These are phyloP conservation scores for Neostethus bicornis DNA, from an alignment of 2,797 vertebrate genomes.

Conservation along the genomic window DNA sequence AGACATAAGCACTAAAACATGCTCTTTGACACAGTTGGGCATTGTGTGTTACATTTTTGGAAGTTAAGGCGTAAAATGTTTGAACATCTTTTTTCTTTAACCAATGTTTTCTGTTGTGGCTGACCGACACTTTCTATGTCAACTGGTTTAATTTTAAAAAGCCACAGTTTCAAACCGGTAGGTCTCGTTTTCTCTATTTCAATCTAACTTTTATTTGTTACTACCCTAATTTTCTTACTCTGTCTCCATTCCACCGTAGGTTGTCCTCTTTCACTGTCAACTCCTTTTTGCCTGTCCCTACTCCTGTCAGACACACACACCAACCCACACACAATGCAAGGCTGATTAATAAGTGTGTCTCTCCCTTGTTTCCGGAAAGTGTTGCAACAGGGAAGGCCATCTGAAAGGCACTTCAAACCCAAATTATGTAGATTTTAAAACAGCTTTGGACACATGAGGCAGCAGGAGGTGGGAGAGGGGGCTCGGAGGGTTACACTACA, in stretches of 20 bases:
- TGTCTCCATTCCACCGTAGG: background rate
- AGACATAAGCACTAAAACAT: background rate
- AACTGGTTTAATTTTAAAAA: slow-evolving; percentile 23
- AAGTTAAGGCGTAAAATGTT: background rate
- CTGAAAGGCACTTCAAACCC: slow-evolving; percentile 80
- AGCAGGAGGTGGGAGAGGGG: slow-evolving; percentile 47
- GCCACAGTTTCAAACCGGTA: slow-evolving; percentile 10
- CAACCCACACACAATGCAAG: slow-evolving; percentile 48
- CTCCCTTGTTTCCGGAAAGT: slow-evolving; percentile 69
- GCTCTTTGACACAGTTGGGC: slow-evolving; percentile 1
- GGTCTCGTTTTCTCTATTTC: slow-evolving; percentile 5
- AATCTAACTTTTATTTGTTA: background rate
- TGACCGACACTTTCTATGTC: slow-evolving; percentile 23
- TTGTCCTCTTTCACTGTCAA: slow-evolving; percentile 16
- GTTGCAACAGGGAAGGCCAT: slow-evolving; percentile 75
- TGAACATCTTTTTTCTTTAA: slow-evolving; percentile 30
- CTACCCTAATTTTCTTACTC: slow-evolving; percentile 8
- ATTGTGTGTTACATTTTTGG: slow-evolving; percentile 3
- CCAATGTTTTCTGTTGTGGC: slow-evolving; percentile 16
- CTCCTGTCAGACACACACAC: slow-evolving; percentile 17
- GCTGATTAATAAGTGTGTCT: slow-evolving; percentile 78
- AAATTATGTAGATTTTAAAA: slow-evolving; percentile 83
- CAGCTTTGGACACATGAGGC: slow-evolving; percentile 74
- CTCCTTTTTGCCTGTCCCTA: slow-evolving; percentile 16
- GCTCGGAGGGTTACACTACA: slow-evolving; percentile 29